These are phyloP conservation scores for Hymenochirus boettgeri DNA, from an alignment of 2,113 vertebrate species.

Conservation along the genomic window DNA sequence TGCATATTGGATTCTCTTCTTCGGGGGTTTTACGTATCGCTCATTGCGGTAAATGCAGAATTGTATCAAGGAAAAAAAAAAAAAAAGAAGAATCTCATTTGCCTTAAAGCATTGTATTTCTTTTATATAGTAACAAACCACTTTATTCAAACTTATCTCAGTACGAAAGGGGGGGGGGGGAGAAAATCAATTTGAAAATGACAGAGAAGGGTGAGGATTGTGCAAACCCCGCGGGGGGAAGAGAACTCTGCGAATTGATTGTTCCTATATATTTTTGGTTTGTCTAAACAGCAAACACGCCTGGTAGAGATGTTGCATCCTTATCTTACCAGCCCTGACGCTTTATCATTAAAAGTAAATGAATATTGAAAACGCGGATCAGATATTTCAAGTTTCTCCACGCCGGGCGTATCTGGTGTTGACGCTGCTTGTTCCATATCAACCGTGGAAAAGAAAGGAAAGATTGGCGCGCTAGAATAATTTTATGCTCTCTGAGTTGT, in stretches of 20 bases:
- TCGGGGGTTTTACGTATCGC: too few species aligned
- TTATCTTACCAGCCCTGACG: conserved; percentile 46
- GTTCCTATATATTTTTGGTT: conserved; percentile 55
- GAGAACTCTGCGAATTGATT: conserved; percentile 46
- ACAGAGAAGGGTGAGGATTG: conserved; percentile 42
- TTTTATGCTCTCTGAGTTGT: conserved; percentile 85
- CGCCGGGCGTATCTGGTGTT: conserved; percentile 70
- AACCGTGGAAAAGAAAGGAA: conserved; percentile 50
- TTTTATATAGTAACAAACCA: conserved; percentile 30
- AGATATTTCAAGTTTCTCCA: conserved; percentile 58
- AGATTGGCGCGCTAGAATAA: conserved; percentile 75
- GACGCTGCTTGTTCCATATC: conserved; percentile 66
- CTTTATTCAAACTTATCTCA: conserved; percentile 48
- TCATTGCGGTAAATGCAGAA: conserved; percentile 43
- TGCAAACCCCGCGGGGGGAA: conserved; percentile 51
- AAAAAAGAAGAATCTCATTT: conserved; percentile 30
- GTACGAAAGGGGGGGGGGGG: conserved; percentile 30
- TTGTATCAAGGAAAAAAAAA: conserved; percentile 35
- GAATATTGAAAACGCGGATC: conserved; percentile 49
- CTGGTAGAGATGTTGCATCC: conserved; percentile 40
- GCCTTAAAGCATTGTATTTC: conserved; percentile 27
- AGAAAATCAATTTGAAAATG: conserved; percentile 51
- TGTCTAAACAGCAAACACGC: conserved; percentile 49
- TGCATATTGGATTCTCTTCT: conserved; percentile 51
- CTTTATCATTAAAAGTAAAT: conserved; percentile 59